These are phyloP conservation scores for Rhaphigaster nebulosa DNA, from an alignment of 2,888 invertebrate species.

Conservation along the genomic window DNA sequence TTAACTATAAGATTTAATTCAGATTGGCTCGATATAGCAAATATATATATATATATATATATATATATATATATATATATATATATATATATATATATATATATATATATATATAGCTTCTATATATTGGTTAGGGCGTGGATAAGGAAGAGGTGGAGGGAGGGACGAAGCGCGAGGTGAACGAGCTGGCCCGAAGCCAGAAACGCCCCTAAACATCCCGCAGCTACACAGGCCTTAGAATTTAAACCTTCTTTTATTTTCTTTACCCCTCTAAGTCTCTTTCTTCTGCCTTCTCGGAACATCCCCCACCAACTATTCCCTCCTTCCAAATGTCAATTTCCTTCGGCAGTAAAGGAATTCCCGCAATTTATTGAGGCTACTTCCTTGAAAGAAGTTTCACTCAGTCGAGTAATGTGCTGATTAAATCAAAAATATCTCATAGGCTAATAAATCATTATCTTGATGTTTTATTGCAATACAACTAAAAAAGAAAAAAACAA, in stretches of 20 bases:
- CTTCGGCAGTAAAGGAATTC: neutral
- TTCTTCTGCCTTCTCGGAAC: neutral
- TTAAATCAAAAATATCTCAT: neutral
- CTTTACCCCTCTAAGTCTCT: conserved; percentile 13
- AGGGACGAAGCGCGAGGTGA: neutral
- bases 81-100: too few relatives aligned
- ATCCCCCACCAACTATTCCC: neutral
- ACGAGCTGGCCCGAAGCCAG: neutral
- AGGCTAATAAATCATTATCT: too few relatives aligned
- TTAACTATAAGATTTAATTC: too few relatives aligned
- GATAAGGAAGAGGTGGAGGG: neutral
- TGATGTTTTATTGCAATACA: too few relatives aligned
- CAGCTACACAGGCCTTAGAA: conserved; percentile 12
- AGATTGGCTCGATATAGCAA: too few relatives aligned
- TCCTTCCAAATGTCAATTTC: conserved; percentile 21
- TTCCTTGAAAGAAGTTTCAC: neutral
- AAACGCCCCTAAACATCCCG: neutral
- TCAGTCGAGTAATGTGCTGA: neutral
- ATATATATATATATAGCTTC: too few relatives aligned
- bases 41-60: too few relatives aligned
- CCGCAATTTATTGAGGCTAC: neutral
- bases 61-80: too few relatives aligned
- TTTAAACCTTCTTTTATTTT: conserved; percentile 16
- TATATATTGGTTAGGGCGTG: too few relatives aligned
- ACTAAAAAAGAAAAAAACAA: too few relatives aligned